phyloP scores from a whole-genome alignment of 1,140 invertebrate genomes.

The Drosophila kurseongensis region DNA sequence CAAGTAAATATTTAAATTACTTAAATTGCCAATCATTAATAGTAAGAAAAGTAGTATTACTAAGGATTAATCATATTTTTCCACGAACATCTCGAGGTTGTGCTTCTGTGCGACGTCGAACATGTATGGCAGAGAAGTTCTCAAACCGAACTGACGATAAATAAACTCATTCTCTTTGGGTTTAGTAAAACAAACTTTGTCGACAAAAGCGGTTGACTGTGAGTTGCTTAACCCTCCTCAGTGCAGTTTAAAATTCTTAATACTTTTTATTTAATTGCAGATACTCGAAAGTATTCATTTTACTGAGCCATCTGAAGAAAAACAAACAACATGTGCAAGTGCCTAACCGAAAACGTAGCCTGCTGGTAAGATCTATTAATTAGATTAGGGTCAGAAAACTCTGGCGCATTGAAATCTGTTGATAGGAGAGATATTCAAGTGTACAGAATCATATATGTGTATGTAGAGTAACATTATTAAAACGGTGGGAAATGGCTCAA shows the following conservation, averaged over 20 bases:
- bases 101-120: constrained; percentile 5
- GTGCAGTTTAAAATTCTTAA: background rate
- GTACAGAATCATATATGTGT: background rate
- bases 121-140: constrained; percentile 2
- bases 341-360: constrained; percentile 70
- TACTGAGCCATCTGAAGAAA: constrained; percentile 10
- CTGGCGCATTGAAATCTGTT: background rate
- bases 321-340: constrained; percentile 70
- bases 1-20: too few relatives aligned
- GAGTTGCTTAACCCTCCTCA: constrained; percentile 16
- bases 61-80: too few relatives aligned
- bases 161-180: constrained; percentile 25
- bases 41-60: too few relatives aligned
- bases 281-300: constrained; percentile 6
- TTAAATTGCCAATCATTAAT: too few relatives aligned
- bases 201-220: constrained; percentile 19
- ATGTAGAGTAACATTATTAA: background rate
- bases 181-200: constrained; percentile 6
- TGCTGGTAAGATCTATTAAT: constrained; percentile 69
- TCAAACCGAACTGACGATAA: constrained; percentile 1
- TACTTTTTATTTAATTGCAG: constrained; percentile 21
- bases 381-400: constrained; percentile 1
- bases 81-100: too few relatives aligned
- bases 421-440: background rate
- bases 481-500: background rate